Conservation (phyloP, 2,797 vertebrate species). For the Prunella strophiata region DNA sequence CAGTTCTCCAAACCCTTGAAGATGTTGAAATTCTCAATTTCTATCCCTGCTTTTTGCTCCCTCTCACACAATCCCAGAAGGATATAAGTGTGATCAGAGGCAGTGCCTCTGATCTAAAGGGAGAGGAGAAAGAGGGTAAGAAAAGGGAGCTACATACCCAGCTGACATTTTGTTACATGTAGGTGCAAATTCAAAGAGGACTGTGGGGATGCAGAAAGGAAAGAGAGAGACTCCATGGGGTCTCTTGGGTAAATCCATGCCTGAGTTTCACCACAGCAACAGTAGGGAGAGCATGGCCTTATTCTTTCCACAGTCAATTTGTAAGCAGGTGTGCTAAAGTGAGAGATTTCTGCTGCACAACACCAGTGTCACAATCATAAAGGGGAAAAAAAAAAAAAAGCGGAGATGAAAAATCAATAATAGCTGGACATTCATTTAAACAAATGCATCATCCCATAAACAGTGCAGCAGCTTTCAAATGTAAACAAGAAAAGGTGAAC, state of each 20-base stretch:
- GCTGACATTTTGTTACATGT: background rate
- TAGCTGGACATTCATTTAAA: conserved; percentile 75
- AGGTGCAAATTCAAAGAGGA: background rate
- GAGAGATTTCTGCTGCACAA: conserved; percentile 26
- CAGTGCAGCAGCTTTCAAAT: conserved; percentile 74
- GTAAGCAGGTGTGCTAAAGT: conserved; percentile 33
- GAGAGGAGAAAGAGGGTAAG: background rate
- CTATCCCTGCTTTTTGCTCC: background rate
- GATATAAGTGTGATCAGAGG: background rate
- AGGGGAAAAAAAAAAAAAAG: background rate
- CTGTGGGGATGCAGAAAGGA: background rate
- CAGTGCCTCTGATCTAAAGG: background rate
- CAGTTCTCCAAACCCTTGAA: background rate
- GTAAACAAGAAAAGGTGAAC: conserved; percentile 79
- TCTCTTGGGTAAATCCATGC: background rate
- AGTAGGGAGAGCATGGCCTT: background rate
- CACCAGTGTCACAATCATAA: conserved; percentile 48
- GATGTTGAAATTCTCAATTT: background rate
- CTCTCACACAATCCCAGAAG: background rate
- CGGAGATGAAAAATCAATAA: conserved; percentile 68
- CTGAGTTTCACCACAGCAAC: background rate
- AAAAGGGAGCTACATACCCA: background rate
- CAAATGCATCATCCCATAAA: conserved; percentile 78
- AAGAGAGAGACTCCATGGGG: background rate
- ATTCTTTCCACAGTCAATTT: conserved; percentile 10